Base-by-base conservation (phyloP, 2,113 vertebrate species). In the Hirundichthys speculiger region DNA sequence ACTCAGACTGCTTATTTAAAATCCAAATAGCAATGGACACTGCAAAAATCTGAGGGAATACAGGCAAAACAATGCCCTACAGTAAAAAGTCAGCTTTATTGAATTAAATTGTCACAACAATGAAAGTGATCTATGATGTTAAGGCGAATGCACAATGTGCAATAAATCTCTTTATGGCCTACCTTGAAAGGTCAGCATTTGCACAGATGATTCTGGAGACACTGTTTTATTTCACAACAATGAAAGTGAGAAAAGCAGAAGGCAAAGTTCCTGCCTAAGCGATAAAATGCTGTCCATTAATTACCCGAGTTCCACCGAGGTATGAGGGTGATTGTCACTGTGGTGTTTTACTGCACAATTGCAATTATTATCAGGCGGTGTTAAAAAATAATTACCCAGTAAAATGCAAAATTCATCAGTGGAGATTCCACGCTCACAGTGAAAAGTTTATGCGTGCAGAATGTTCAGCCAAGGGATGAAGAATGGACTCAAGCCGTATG, bases 101-200 rank as follows among this genome's bases (percentile, higher is more conserved):
- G 79, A 84, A 90, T 80, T 58, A 83, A 85, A 85, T 85, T 88
- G 79, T 85, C 84, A 57, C 74, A 34, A 66, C 73, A 42, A 73
- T 77, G 73, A 73, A 77, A 71, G 79, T 90, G 89, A 92, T 91
- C 70, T 89, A 91, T 84, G 79, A 68, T 55, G 21, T 73, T n/a
- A 64, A 77, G 52, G 79, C 74, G 79, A 81, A 82, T 64, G 86
- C 85, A 82, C 66, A 89, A 89, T 86, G 76, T 71, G 73, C 80
- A 77, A 92, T 91, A 88, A 91, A 91, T 92, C 84, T 91, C 59
- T 78, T 82, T 88, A 75, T 75, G 84, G 84, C 82, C 82, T 60
- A 82, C 86, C 85, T 88, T 71, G 68, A 90, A 88, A 91, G 83
- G 89, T 90, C 86, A 88, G 79, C 69, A 86, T 84, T 84, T 83